Base-by-base conservation (phyloP, 2,797 vertebrate species). In the Eurystomus glaucurus region DNA sequence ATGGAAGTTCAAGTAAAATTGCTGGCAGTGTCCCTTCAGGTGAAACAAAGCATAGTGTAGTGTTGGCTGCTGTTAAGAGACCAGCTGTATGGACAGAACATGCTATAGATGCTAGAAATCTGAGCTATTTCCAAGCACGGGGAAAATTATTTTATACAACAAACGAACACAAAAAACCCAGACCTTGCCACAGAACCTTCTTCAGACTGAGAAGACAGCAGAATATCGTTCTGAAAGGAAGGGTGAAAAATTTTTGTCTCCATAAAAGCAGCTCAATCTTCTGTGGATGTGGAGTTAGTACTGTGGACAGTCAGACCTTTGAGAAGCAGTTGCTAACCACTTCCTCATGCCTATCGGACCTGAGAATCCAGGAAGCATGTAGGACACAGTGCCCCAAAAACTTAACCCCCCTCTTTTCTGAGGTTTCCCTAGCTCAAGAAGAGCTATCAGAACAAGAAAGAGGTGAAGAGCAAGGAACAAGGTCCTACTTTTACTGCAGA, bases 81-180 rank as follows among this genome's bases (percentile, higher is more conserved):
- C 7, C 28, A 58, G 33, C 29, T 76, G 33, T 22, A 31, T 39
- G 26, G 51, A 31, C 55, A 83, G 64, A 84, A 69, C 52, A 22
- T 50, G 37, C 25, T 75, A 5, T 43, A 0, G 57, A 21, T 93
- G 20, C 31, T 76, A 19, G 64, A 55, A 88, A 33, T 46, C 60
- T 0, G 2, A 66, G 43, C 31, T 70, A 8, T 66, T 95, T 72
- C 55, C n/a, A 77, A 28, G 48, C 21, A 23, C 6, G 13, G 26
- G 10, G 26, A 51, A 70, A 65, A 20, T 50, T 1, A 41, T 82
- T 61, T 61, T 91, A 12, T 61, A 54, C 86, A 95, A 28, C 16
- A 62, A 46, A 48, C 0, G 2, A 45, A 69, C 3, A 11, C 29
- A 69, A 45, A 18, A 37, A 0, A 1, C 1, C 7, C 4, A 26